Conservation (phyloP, 2,888 invertebrate species). For the Nineta flava region DNA sequence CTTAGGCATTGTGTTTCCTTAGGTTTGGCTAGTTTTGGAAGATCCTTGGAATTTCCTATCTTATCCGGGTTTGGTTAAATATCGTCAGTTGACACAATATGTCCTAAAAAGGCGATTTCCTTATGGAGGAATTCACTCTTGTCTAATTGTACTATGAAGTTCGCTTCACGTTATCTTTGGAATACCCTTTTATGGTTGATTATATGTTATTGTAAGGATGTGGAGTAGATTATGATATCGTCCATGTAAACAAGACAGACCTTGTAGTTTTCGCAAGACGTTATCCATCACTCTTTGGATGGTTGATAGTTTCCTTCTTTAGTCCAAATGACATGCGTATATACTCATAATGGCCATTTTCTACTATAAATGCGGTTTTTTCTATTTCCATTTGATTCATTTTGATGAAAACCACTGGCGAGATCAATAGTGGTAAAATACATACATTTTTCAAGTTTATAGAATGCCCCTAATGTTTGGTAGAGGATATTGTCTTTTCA, state of each 20-base stretch:
- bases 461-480: too few relatives aligned
- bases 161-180: constrained; percentile 13
- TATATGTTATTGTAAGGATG: constrained; percentile 10
- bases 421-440: too few relatives aligned
- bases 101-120: constrained; percentile 23
- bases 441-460: too few relatives aligned
- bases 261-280: constrained; percentile 8
- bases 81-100: constrained; percentile 21
- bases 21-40: constrained; percentile 18
- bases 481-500: too few relatives aligned
- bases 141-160: constrained; percentile 18
- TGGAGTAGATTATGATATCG: constrained; percentile 14
- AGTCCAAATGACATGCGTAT: constrained; percentile 16
- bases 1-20: not conserved
- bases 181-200: constrained; percentile 18
- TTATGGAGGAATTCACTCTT: constrained; percentile 21
- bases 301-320: not conserved
- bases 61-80: constrained; percentile 22
- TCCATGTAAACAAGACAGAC: constrained; percentile 16
- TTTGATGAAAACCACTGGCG: too few relatives aligned
- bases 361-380: too few relatives aligned
- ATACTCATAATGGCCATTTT: constrained; percentile 18
- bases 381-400: too few relatives aligned
- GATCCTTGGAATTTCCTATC: constrained; percentile 13
- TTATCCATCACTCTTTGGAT: not conserved